Percentiles rank a stretch among this genome's conserved stretches.
Conservation (phyloP, 2,797 vertebrate genomes). For the Prunella strophiata region DNA sequence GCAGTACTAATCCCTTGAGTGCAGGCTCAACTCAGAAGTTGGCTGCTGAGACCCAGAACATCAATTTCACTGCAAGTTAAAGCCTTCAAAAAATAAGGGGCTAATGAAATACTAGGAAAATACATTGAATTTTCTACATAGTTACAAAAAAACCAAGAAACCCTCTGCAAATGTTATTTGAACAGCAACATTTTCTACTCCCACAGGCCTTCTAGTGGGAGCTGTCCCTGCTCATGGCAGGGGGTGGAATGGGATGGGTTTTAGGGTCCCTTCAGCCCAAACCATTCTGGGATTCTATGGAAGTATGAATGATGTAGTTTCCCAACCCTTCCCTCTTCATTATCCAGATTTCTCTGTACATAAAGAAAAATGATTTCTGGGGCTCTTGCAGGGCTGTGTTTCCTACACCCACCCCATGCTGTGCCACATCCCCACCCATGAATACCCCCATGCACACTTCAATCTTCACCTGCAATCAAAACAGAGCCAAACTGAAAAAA, state of each 20-base stretch:
- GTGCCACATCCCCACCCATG: not conserved
- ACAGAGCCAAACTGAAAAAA: not conserved
- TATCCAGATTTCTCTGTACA: not conserved
- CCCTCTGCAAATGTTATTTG: not conserved
- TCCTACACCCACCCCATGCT: not conserved
- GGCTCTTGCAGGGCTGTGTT: not conserved
- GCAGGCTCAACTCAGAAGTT: not conserved
- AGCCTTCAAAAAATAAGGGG: not conserved
- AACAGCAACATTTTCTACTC: not conserved
- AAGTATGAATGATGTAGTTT: not conserved
- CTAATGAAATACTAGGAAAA: not conserved
- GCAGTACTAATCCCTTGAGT: not conserved
- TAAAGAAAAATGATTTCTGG: not conserved
- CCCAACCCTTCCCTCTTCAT: not conserved
- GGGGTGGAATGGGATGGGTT: not conserved
- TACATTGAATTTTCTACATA: rapidly evolving
- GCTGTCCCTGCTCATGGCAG: not conserved
- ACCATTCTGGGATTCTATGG: not conserved
- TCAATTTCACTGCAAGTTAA: not conserved
- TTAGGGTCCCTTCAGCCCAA: not conserved
- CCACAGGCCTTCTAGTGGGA: not conserved
- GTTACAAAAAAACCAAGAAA: not conserved
- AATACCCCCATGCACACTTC: not conserved
- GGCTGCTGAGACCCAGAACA: not conserved
- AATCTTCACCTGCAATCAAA: constrained; percentile 23